Evolutionary conservation across 2,888 invertebrate species (phyloP), one percentile per base, ranked within the genome.

Genomic region (Eristalis tenax): DNA sequence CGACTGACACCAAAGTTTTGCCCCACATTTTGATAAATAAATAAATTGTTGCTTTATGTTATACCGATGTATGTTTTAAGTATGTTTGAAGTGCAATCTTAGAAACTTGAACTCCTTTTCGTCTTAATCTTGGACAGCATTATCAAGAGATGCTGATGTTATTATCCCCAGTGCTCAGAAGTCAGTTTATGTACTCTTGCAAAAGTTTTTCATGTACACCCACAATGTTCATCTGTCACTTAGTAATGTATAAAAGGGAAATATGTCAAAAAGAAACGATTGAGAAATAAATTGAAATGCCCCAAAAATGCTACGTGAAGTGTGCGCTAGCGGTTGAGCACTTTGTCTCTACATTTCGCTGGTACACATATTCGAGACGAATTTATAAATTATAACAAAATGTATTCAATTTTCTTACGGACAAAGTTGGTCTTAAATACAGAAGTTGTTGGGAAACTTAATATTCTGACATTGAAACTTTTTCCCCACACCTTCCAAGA

Each of bases 381-480:
- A 75, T 75, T 75, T 75, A 75, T 75, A 75, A 66, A 75, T 66
- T 40, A 75, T 75, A 18, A 28, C 26, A 75, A 59, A 40, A 66
- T 59, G 66, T 75, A 68, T 68, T 76, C 43, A 76, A 76, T 66
- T 76, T 61, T 68, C 32, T 43, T 43, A 15, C 40, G 18, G 18
- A 43, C 66, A 43, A 59, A 66, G 13, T 43, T 59, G 43, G 32
- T 59, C 28, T 59, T 28, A 59, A 22, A 76, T 28, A 59, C 59
- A 32, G 43, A 75, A 65, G 38, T 75, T 57, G 22, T 18, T 5
- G 13, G 35, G 66, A 59, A 59, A 76, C 65, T 74, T 74, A 65
- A 56, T 74, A 66, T 68, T 59, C 43, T 66, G 57, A 66, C 66
- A 75, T 59, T 66, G 66, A 76, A 76, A 76, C 68, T 68, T 76